phyloP scores from a whole-genome alignment of 2,797 vertebrate species.

The Clarias platycephalus region DNA sequence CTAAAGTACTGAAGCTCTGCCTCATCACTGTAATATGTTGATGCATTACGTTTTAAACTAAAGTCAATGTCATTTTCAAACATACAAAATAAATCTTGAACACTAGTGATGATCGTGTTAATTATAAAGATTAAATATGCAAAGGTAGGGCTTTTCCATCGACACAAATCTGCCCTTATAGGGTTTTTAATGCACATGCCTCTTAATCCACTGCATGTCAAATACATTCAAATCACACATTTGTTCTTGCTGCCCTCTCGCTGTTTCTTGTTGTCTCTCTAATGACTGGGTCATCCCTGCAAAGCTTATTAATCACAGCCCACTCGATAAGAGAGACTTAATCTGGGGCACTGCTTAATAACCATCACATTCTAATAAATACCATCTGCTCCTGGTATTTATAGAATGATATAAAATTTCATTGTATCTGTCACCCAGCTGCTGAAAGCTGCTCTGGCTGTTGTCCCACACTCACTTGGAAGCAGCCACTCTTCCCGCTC shows the following conservation, averaged over 20 bases:
- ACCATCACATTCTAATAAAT: conserved; percentile 76
- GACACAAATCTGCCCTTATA: conserved; percentile 37
- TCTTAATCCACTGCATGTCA: conserved; percentile 61
- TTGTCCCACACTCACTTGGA: conserved; percentile 66
- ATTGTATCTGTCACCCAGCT: conserved; percentile 79
- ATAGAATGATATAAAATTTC: conserved; percentile 82
- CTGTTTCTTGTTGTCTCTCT: conserved; percentile 32
- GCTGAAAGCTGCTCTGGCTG: conserved; percentile 76
- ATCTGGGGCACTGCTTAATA: conserved; percentile 69
- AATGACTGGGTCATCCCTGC: conserved; percentile 43
- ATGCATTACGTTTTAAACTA: not conserved
- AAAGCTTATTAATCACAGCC: conserved; percentile 65
- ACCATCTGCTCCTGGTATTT: conserved; percentile 81
- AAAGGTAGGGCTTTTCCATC: not conserved
- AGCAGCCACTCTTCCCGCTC: conserved; percentile 32
- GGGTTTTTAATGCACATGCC: conserved; percentile 47
- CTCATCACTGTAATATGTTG: not conserved
- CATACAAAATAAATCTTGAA: not conserved
- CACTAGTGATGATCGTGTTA: conserved; percentile 15
- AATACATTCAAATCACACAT: conserved; percentile 54
- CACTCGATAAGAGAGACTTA: conserved; percentile 63
- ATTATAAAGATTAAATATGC: conserved; percentile 42
- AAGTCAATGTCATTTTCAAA: not conserved
- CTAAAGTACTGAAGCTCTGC: not conserved
- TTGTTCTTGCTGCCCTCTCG: conserved; percentile 48